Base-by-base conservation (phyloP, 2,113 vertebrate genomes). In the Tautogolabrus adspersus region DNA sequence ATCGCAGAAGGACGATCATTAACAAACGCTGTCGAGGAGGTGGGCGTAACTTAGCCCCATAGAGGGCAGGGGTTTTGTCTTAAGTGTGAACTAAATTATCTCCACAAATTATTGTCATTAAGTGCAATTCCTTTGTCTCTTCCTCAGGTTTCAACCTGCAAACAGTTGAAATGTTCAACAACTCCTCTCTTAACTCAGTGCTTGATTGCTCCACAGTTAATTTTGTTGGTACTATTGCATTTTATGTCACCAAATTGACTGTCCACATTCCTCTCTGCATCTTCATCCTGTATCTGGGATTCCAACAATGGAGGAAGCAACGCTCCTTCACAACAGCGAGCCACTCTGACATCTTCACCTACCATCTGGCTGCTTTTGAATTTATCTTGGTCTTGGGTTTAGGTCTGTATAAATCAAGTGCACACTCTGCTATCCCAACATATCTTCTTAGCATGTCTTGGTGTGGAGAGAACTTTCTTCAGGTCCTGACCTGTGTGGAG, bases 401-500 rank as follows among this genome's bases (percentile, higher is more conserved):
- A n/a, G n/a, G n/a, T n/a, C n/a, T n/a, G n/a, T n/a, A n/a, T n/a
- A n/a, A n/a, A n/a, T n/a, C n/a, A n/a, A n/a, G n/a, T n/a, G n/a
- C n/a, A n/a, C n/a, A n/a, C n/a, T n/a, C n/a, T n/a, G n/a, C n/a
- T n/a, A n/a, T n/a, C n/a, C n/a, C n/a, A n/a, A n/a, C n/a, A n/a
- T 5, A 3, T 59, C 1, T 73, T 77, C 12, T 49, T 18, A 3
- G 16, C 47, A 49, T 49, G 5, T 6, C 16, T 19, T 49, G 47
- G 47, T 49, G 6, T 7, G 47, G 47, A 49, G 47, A 49, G 16
- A 49, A 49, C 47, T 49, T 49, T 19, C 5, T 49, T 7, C 72
- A 83, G 21, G 0, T 68, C 46, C 18, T 83, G 46, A 77, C 54
- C 49, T 51, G 49, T 51, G 18, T 19, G 49, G 49, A 51, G 18